Evolutionary conservation across 1,140 invertebrate genomes (phyloP).

Genomic region (Vanessa tameamea): DNA sequence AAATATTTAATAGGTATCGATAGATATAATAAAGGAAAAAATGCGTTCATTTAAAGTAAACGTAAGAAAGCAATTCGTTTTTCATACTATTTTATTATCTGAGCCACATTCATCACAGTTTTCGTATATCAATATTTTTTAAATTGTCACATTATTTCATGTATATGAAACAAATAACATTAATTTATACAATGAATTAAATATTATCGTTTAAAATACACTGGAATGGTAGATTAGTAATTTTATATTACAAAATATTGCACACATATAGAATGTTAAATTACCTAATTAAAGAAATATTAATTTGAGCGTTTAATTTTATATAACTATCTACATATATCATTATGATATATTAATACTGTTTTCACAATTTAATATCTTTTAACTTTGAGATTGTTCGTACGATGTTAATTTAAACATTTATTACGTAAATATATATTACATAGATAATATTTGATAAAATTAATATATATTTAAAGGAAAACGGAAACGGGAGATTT

Average conservation of each 20-base stretch:
- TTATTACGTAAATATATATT: too few species aligned
- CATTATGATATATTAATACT: neutral
- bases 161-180: constrained; percentile 23
- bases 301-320: constrained; percentile 4
- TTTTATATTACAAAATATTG: constrained; percentile 10
- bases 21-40: too few species aligned
- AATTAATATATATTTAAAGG: too few species aligned
- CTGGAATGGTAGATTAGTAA: neutral
- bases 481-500: too few species aligned
- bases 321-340: neutral
- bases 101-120: constrained; percentile 76
- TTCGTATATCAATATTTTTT: constrained; percentile 51
- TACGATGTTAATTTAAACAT: too few species aligned
- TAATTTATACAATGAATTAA: constrained; percentile 4
- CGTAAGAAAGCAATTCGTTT: neutral
- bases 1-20: too few species aligned
- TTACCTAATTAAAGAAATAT: constrained; percentile 8
- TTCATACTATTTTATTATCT: constrained; percentile 62
- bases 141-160: constrained; percentile 20
- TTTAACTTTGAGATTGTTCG: too few species aligned
- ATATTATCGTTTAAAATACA: constrained; percentile 4
- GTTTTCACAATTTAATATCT: too few species aligned
- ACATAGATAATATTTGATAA: too few species aligned
- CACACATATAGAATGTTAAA: constrained; percentile 6
- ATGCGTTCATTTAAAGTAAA: neutral